These are phyloP conservation scores for Xyrichtys novacula DNA, from an alignment of 2,797 vertebrate species.

Conservation along the genomic window DNA sequence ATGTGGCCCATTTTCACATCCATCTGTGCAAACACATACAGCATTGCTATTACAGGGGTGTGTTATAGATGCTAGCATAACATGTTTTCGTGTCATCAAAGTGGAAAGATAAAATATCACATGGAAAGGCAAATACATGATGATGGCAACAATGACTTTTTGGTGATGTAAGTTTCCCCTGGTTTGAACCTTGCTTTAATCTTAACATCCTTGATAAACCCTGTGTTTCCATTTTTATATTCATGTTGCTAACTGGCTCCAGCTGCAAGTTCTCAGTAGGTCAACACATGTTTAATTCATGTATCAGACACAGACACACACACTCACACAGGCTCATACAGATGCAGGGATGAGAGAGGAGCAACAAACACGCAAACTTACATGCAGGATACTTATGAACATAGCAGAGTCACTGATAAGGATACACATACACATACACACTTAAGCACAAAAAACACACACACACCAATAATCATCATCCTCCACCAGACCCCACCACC, in stretches of 20 bases:
- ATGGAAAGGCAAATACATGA: neutral
- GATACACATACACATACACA: neutral
- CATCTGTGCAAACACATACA: conserved; percentile 31
- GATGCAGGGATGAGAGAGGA: neutral
- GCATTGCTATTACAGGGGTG: conserved; percentile 28
- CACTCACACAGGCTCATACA: conserved; percentile 15
- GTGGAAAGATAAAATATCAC: neutral
- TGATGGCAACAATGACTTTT: neutral
- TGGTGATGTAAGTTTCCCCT: neutral
- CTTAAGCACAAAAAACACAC: no score
- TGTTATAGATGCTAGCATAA: conserved; percentile 15
- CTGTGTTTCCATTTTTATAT: conserved; percentile 23
- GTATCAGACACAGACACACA: conserved; percentile 47
- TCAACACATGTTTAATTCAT: conserved; percentile 74
- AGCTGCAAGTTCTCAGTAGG: conserved; percentile 61
- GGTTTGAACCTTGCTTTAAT: neutral
- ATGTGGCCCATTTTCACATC: conserved; percentile 55
- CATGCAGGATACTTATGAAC: conserved; percentile 11
- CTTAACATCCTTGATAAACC: neutral
- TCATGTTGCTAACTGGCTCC: conserved; percentile 28
- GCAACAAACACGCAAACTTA: conserved; percentile 7
- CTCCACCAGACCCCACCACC: conserved; percentile 19
- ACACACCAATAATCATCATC: conserved; percentile 42
- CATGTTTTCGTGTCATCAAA: conserved; percentile 1
- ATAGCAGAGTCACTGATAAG: conserved; percentile 2